Base-by-base conservation (phyloP, 2,797 vertebrate genomes). In the Microctenopoma steveboyesi region DNA sequence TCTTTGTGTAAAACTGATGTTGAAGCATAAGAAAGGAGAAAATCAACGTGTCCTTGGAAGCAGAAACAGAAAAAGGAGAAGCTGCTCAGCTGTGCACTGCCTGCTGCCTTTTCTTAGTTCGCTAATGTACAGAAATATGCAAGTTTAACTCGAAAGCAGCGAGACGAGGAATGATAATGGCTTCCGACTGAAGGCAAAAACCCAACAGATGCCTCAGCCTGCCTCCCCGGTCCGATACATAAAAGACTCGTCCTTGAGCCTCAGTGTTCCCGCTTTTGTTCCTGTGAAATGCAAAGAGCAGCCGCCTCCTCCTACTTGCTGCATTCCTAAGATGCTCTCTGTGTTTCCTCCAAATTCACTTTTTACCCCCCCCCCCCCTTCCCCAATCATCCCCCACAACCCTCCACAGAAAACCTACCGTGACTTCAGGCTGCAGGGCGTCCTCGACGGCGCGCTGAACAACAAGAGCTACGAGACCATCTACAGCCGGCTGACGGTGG, bases 401-500 rank as follows among this genome's bases (percentile, higher is more conserved):
- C 51, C 57, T 27, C 33, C n/a, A 15, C 93, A 99, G 97, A 99
- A 98, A 93, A 96, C 94, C 42, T 98, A 97, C 83, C 94, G 96
- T 51, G 97, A 99, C 93, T 99, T 99, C 92, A 89, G 97, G 62
- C 78, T 98, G 79, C 97, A 99, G 72, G 97, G 98, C 0, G 97
- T 99, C 58, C 71, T 96, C 82, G 97, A 98, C 68, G 94, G 86
- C 79, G 95, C 95, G 0, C 93, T 99, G 74, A 97, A 97, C 94
- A 96, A 89, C 78, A 96, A 97, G 88, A 97, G 94, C 78, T 97
- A 99, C 1, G 95, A 98, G 42, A 97, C 96, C 0, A 65, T 98
- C 69, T 96, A 96, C 92, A 96, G 93, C 84, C 95, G 97, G 0
- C 92, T 99, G 81, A 96, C 93, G 0, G 92, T 98, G n/a, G 97